Evolutionary conservation across 2,113 vertebrate species (phyloP).

Genomic region (Cyrtonyx montezumae): DNA sequence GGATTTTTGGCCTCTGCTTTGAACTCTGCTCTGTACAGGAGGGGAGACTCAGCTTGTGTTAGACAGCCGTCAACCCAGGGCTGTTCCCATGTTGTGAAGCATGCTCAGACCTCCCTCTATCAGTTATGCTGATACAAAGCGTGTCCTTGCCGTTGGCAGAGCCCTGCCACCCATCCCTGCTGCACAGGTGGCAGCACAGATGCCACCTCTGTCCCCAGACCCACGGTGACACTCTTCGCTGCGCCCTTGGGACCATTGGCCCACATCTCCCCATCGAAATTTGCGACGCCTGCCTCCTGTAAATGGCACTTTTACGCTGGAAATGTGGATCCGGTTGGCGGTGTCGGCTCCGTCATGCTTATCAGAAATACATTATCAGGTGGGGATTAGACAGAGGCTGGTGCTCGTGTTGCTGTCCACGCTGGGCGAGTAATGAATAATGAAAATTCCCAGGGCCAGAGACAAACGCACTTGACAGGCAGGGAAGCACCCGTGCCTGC

Average conservation of each 20-base stretch:
- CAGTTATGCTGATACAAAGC: neutral
- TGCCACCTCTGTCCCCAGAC: neutral
- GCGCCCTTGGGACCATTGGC: accelerated
- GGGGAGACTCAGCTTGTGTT: neutral
- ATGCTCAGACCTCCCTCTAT: neutral
- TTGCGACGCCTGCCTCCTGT: neutral
- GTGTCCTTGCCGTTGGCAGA: neutral
- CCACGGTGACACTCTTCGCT: accelerated
- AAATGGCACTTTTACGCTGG: conserved; percentile 67
- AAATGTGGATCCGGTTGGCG: conserved; percentile 64
- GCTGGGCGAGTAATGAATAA: conserved; percentile 72
- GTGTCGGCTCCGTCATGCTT: conserved; percentile 71
- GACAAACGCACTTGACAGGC: conserved; percentile 74
- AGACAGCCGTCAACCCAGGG: neutral
- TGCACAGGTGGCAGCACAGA: accelerated
- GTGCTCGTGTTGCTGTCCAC: conserved; percentile 31
- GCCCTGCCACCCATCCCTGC: neutral
- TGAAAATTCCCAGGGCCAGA: conserved; percentile 72
- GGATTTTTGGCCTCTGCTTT: neutral
- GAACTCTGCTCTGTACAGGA: accelerated
- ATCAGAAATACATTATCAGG: conserved; percentile 81
- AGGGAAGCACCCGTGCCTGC: conserved; percentile 16
- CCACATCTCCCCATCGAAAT: conserved; percentile 39
- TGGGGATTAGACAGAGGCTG: conserved; percentile 74
- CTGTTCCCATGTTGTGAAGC: neutral